Conservation (phyloP, 2,888 invertebrate genomes). For the Ganaspis brasiliensis region DNA sequence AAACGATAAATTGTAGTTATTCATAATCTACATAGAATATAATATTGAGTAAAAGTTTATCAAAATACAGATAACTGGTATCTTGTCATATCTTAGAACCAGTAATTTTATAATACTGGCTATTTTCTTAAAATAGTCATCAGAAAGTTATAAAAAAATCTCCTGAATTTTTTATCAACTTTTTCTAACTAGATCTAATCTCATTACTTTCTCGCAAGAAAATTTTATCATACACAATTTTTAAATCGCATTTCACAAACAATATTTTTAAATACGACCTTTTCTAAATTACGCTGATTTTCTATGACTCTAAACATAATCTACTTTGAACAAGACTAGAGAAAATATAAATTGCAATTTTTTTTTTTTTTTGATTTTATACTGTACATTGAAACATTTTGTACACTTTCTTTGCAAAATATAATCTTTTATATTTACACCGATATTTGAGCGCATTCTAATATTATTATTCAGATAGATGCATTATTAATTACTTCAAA, state of each 20-base stretch:
- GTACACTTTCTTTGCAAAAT: background rate
- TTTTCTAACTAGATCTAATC: background rate
- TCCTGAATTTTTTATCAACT: background rate
- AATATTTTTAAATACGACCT: no score
- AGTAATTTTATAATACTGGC: constrained; percentile 5
- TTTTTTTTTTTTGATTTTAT: background rate
- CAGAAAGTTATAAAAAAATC: background rate
- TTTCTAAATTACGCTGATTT: no score
- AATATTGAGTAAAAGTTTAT: constrained; percentile 1
- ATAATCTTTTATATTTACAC: constrained; percentile 6
- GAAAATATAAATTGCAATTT: constrained; percentile 15
- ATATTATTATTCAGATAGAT: background rate
- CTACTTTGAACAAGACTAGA: background rate
- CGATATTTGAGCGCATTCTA: constrained; percentile 2
- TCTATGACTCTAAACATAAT: background rate
- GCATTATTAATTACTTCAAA: no score
- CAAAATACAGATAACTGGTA: constrained; percentile 13
- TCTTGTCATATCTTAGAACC: constrained; percentile 3
- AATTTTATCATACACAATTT: no score
- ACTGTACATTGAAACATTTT: background rate
- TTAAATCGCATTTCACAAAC: no score
- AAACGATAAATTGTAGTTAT: background rate
- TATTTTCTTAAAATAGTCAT: background rate
- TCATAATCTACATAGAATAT: background rate
- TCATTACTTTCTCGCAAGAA: background rate